Evolutionary conservation across 2,888 invertebrate genomes (phyloP).

Genomic region (Pterostichus madidus): DNA sequence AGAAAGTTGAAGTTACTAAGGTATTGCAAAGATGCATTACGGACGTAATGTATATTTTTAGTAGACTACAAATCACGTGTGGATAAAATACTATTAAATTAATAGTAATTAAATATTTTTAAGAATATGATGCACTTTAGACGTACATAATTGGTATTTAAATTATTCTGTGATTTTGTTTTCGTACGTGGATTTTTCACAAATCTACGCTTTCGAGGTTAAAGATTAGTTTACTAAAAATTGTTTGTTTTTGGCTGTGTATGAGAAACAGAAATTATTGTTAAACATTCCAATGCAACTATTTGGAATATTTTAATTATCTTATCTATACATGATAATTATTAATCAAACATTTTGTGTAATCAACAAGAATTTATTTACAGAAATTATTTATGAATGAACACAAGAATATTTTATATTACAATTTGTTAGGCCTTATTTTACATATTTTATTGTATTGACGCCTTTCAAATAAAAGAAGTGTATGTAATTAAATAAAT

Average conservation of each 20-base stretch:
- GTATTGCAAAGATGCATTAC: slow-evolving; percentile 34
- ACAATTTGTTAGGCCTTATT: slow-evolving; percentile 45
- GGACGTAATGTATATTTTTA: slow-evolving; percentile 60
- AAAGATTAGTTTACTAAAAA: slow-evolving; percentile 6
- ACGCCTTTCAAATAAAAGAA: slow-evolving; percentile 49
- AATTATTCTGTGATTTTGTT: slow-evolving; percentile 61
- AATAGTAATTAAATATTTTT: slow-evolving; percentile 61
- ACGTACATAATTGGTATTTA: slow-evolving; percentile 56
- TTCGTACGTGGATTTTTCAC: neutral
- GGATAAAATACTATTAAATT: slow-evolving; percentile 58
- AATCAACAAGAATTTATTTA: slow-evolving; percentile 45
- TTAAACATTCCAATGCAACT: slow-evolving; percentile 48
- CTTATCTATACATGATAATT: slow-evolving; percentile 38
- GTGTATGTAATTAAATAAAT: slow-evolving; percentile 28
- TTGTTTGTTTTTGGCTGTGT: slow-evolving; percentile 46
- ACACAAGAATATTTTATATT: slow-evolving; percentile 20
- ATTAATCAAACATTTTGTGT: slow-evolving; percentile 33
- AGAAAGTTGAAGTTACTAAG: slow-evolving; percentile 40
- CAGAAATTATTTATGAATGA: slow-evolving; percentile 5
- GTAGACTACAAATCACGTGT: slow-evolving; percentile 41
- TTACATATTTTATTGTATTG: slow-evolving; percentile 48
- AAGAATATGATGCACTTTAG: slow-evolving; percentile 54
- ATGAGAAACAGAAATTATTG: slow-evolving; percentile 50
- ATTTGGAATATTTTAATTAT: slow-evolving; percentile 40
- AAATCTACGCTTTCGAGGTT: neutral